Evolutionary conservation across 2,797 vertebrate genomes (phyloP).

Genomic region (Esox lucius): DNA sequence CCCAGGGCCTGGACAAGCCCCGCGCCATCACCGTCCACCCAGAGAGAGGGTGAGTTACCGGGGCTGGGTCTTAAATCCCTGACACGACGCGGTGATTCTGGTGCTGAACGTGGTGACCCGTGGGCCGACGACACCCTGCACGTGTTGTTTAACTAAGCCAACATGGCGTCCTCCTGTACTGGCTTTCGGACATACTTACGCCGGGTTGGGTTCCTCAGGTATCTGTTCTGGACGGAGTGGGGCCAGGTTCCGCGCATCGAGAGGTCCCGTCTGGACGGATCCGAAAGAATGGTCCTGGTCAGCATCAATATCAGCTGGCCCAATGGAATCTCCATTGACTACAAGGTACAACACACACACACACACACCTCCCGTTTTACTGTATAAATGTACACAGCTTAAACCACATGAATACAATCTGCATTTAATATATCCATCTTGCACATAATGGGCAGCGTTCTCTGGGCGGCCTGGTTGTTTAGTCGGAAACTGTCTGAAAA

Average conservation of each 20-base stretch:
- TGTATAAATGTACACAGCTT: too few species aligned
- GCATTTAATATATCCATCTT: neutral
- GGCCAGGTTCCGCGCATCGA: slow-evolving; percentile 97
- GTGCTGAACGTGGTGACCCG: too few species aligned
- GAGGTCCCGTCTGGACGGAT: slow-evolving; percentile 89
- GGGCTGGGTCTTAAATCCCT: neutral
- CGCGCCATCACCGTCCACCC: slow-evolving; percentile 95
- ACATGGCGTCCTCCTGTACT: too few species aligned
- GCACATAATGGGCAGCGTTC: neutral
- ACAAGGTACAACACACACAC: slow-evolving; percentile 75
- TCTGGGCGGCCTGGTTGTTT: neutral
- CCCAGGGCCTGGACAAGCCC: slow-evolving; percentile 94
- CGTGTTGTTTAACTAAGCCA: too few species aligned
- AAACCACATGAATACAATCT: too few species aligned
- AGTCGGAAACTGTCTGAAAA: neutral
- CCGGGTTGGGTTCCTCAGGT: slow-evolving; percentile 68
- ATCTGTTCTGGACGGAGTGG: slow-evolving; percentile 98
- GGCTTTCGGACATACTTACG: too few species aligned
- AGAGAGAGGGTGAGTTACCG: slow-evolving; percentile 83
- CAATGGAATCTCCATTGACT: slow-evolving; percentile 95
- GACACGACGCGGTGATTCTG: too few species aligned
- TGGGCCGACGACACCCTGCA: too few species aligned
- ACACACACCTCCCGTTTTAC: neutral
- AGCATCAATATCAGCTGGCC: slow-evolving; percentile 97
- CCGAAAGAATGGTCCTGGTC: slow-evolving; percentile 86